A percentile compares a stretch with the other conserved stretches of the same genome.
Evolutionary conservation across 2,888 invertebrate species (phyloP).

Genomic region (Fabriciana adippe): DNA sequence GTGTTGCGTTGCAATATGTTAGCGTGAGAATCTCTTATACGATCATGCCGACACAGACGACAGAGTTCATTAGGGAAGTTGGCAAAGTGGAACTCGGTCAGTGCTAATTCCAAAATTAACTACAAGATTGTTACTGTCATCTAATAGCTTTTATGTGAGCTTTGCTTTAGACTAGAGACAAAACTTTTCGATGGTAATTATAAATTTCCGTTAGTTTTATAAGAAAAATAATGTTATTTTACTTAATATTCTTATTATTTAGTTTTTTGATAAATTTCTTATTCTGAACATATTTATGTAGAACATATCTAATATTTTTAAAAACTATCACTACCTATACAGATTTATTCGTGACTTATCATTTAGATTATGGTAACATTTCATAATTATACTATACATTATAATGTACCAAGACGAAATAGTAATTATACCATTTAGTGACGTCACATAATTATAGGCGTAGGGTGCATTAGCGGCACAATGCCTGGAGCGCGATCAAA

Average conservation of each 20-base stretch:
- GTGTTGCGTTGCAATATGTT: background rate
- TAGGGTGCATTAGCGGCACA: slow-evolving; percentile 71
- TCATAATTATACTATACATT: slow-evolving; percentile 61
- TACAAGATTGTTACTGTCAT: slow-evolving; percentile 22
- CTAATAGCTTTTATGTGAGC: slow-evolving; percentile 33
- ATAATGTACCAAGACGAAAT: slow-evolving; percentile 65
- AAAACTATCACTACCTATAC: too few species aligned
- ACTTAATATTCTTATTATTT: background rate
- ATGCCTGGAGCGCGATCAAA: slow-evolving; percentile 49
- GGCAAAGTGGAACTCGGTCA: slow-evolving; percentile 43
- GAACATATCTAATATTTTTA: too few species aligned
- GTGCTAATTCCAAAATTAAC: slow-evolving; percentile 44
- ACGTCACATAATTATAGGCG: slow-evolving; percentile 71
- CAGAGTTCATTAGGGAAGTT: slow-evolving; percentile 41
- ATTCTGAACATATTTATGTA: too few species aligned
- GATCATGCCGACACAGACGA: slow-evolving; percentile 27
- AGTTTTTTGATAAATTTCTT: too few species aligned
- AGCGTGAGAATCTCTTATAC: slow-evolving; percentile 23
- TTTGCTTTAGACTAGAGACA: slow-evolving; percentile 6
- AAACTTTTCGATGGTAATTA: slow-evolving; percentile 13
- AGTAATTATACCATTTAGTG: slow-evolving; percentile 74
- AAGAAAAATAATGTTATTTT: background rate
- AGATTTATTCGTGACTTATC: too few species aligned
- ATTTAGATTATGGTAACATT: slow-evolving; percentile 25
- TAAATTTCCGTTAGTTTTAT: slow-evolving; percentile 6